Evolutionary conservation across 2,113 vertebrate genomes (phyloP), one percentile per base, ranked within the genome.

Genomic region (Notarius lentiginosus): DNA sequence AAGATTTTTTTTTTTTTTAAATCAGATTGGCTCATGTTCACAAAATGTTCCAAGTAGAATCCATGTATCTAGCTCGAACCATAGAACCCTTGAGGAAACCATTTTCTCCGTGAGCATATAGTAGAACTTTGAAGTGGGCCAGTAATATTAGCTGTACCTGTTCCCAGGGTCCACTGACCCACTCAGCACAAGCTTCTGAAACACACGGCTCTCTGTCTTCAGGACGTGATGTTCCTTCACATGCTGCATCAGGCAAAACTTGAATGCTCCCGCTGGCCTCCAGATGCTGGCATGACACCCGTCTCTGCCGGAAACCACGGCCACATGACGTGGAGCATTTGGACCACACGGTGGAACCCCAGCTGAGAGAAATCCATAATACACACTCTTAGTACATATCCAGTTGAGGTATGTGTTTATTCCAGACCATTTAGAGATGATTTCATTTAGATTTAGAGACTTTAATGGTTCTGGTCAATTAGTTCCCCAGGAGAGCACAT

Each of bases 301-400:
- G 94, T 0, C 96, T 93, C 0, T 92, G 93, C n/a, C 85, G 94
- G 90, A 95, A 93, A 5, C 97, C 97, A 0, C 63, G 27, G 0
- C 97, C 97, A 17, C 97, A 98, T 0, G 96, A 90, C 0, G 86
- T 92, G 1, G 97, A 97, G 89, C 97, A 99, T 79, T 92, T 92
- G 0, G 97, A 97, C 97, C 96, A 97, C 0, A 92, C 75, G 0
- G 94, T 92, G 0, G 91, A 92, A 0, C 88, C 84, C 97, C 97
- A 99, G 86, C 97, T 98, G 47, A 51, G 61, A 24, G 18, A 22
- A 12, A 79, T 87, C 20, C 30, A 79, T 15, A 72, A 66, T 20
- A 68, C n/a, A 30, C 63, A 56, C 66, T 49, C 66, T 53, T 68
- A 55, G 53, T 24, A 47, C 51, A 84, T 56, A 55, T 65, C 20